These are phyloP conservation scores for Zoroaster sp. DNA, from an alignment of 53 echinoderm and acorn worm species.

Conservation along the genomic window DNA sequence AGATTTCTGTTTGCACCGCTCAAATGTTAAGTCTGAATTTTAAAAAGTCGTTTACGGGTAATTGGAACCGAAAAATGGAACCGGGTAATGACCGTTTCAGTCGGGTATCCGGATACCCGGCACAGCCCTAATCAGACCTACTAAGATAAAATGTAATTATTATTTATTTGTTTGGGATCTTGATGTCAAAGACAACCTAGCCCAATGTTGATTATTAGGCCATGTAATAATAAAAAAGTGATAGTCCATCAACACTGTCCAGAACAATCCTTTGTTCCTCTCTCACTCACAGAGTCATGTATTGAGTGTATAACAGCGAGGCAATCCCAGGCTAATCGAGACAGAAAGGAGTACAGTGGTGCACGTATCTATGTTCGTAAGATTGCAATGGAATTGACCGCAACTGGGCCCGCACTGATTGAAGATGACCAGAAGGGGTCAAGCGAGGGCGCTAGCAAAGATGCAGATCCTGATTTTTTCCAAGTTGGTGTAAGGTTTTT, in stretches of 20 bases:
- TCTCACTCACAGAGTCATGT: conserved; percentile 17
- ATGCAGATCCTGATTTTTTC: conserved; percentile 90
- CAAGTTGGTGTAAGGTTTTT: conserved; percentile 37
- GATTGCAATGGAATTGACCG: conserved; percentile 55
- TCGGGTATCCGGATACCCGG: no score
- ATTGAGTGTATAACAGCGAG: conserved; percentile 54
- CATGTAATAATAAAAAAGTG: no score
- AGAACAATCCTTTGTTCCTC: background rate
- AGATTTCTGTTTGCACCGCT: no score
- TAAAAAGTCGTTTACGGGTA: no score
- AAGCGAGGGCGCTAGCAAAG: conserved; percentile 48
- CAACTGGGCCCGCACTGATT: background rate
- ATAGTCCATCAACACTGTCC: no score
- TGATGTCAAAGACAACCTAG: no score
- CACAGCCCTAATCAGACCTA: no score
- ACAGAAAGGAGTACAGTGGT: conserved; percentile 73
- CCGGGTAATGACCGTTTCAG: no score
- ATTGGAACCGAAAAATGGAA: no score
- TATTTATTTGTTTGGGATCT: background rate
- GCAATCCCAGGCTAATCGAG: conserved; percentile 46
- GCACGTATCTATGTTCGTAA: conserved; percentile 91
- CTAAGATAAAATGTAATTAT: background rate
- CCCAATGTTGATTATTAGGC: no score
- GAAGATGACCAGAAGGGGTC: conserved; percentile 18
- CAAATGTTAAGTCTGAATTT: no score